These are phyloP conservation scores for Oedothorax gibbosus DNA, from an alignment of 1,140 invertebrate genomes.

Conservation along the genomic window DNA sequence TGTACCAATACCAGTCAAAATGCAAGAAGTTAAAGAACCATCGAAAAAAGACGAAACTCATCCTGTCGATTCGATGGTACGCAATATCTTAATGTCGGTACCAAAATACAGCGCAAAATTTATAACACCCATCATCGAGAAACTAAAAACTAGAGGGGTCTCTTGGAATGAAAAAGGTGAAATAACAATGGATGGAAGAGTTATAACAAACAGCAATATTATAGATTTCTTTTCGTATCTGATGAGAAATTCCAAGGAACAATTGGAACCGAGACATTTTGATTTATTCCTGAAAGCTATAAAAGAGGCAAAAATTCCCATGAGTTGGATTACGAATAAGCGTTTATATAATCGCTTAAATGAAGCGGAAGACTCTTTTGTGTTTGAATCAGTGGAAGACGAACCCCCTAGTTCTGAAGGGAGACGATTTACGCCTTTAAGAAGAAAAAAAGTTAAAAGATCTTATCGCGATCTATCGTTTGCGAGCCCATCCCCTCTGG, in stretches of 20 bases:
- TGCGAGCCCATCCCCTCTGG: no score
- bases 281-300: not conserved
- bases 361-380: not conserved
- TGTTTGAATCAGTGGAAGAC: no score
- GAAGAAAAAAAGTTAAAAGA: not conserved
- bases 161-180: constrained; percentile 14
- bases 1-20: no score
- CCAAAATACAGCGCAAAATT: constrained; percentile 2
- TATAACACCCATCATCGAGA: constrained; percentile 6
- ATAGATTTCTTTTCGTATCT: constrained; percentile 23
- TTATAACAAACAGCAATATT: not conserved
- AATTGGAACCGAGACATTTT: not conserved
- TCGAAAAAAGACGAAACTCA: no score
- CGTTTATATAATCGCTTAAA: not conserved
- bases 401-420: no score
- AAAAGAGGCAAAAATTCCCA: not conserved
- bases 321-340: not conserved
- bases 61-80: not conserved
- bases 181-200: not conserved
- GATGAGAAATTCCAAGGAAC: constrained; percentile 7
- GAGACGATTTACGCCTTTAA: no score
- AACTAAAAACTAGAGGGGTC: not conserved
- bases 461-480: no score
- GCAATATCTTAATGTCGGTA: not conserved
- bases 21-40: not conserved